Base-by-base conservation (phyloP, 1,140 invertebrate genomes). In the Drosophila lacteicornis region DNA sequence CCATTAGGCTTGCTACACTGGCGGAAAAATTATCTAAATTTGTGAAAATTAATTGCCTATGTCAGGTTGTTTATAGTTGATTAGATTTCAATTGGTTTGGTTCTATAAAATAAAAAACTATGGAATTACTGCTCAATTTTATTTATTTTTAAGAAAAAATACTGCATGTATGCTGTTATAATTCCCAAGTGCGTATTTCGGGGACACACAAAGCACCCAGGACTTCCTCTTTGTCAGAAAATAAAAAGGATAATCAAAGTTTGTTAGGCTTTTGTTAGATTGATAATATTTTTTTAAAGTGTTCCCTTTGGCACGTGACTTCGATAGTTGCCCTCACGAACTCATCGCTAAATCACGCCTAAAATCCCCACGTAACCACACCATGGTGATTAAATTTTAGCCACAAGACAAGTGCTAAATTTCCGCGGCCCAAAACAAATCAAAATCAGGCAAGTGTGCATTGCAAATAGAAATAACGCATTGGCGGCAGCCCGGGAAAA, bases 371-470 rank as follows among this genome's bases (percentile, higher is more conserved):
- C 12, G 9, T 19, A 51, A 51, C 45, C 56, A 25, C 25, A n/a
- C 45, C 12, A 22, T 49, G 40, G 67, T 86, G 66, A 82, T 86
- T 86, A 79, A 76, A 79, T 82, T 82, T 69, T 65, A 70, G 79
- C 79, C 82, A 75, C 69, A 85, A 85, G 78, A 86, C 82, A 82
- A 86, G 76, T 82, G 79, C 83, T 76, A 80, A 86, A 86, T 85
- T 76, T 73, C 79, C 83, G 67, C 79, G 59, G 27, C 40, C 25
- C 60, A 49, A 75, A 86, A 66, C 79, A 85, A 85, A 81, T 85
- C 78, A 74, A 70, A 82, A 62, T 50, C 60, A 46, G 65, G 22
- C 74, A 51, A 50, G 51, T 73, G 53, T 71, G 69, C 69, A 73
- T 73, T 50, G 67, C 67, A 59, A 73, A 71, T 50, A 71, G 67